phyloP scores from a whole-genome alignment of 1,140 invertebrate species.

The Dendrolimus kikuchii region DNA sequence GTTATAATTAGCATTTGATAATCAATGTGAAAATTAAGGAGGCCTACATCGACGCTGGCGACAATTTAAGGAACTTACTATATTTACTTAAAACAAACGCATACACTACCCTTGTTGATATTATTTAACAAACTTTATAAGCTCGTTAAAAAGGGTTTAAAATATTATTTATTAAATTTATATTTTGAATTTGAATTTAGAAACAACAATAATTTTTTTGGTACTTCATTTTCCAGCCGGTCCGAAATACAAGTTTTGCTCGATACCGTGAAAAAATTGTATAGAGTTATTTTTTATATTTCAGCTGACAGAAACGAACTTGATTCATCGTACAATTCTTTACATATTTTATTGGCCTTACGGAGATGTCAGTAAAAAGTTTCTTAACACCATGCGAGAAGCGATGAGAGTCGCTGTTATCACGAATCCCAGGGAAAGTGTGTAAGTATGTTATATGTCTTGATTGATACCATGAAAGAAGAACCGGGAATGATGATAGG shows the following conservation, averaged over 20 bases:
- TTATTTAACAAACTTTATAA: no score
- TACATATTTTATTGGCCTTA: conserved; percentile 69
- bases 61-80: no score
- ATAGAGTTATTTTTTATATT: conserved; percentile 5
- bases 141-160: no score
- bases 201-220: no score
- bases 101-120: no score
- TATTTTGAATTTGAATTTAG: no score
- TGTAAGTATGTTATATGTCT: conserved; percentile 48
- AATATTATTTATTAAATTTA: no score
- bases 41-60: no score
- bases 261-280: neutral
- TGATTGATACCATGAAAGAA: neutral
- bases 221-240: no score
- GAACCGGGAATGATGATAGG: neutral
- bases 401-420: conserved; percentile 72
- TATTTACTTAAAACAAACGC: no score
- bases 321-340: conserved; percentile 65
- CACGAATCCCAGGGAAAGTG: conserved; percentile 69
- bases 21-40: no score
- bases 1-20: no score
- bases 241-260: neutral
- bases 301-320: conserved; percentile 61
- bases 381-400: conserved; percentile 52
- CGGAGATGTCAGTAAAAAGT: conserved; percentile 40